phyloP scores from a whole-genome alignment of 2,113 vertebrate species.

The Prochilodus magdalenae region DNA sequence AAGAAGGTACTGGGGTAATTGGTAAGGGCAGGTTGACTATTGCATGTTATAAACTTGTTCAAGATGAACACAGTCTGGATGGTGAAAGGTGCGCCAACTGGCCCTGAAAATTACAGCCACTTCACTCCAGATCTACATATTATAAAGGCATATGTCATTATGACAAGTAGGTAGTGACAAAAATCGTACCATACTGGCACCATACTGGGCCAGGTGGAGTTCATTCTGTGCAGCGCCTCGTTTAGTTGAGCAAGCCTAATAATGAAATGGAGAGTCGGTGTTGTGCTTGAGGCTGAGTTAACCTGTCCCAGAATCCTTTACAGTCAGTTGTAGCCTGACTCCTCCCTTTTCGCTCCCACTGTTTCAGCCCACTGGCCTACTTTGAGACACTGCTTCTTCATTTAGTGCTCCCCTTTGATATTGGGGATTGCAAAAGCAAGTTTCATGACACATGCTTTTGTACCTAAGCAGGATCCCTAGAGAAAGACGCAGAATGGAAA shows the following conservation, averaged over 20 bases:
- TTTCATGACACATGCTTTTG: slow-evolving; percentile 10
- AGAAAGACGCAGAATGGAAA: slow-evolving; percentile 22
- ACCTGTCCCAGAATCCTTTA: background rate
- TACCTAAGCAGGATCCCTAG: background rate
- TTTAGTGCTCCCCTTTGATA: slow-evolving; percentile 45
- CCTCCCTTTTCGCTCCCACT: background rate
- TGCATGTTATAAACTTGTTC: no score
- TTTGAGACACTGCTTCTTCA: slow-evolving; percentile 56
- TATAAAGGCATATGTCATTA: no score
- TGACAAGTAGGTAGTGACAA: no score
- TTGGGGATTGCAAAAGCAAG: slow-evolving; percentile 41
- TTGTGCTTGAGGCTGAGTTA: background rate
- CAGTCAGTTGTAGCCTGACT: background rate
- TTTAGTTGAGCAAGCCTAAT: no score
- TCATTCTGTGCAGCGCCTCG: no score
- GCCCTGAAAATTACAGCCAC: no score
- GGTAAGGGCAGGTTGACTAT: background rate
- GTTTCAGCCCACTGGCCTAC: slow-evolving; percentile 20
- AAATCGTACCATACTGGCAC: no score
- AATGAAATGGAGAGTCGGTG: no score
- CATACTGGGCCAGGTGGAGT: no score
- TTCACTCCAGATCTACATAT: no score
- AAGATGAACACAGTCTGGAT: no score
- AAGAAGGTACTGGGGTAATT: background rate
- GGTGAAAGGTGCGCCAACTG: no score